Conservation (phyloP, 2,888 invertebrate genomes). For the Therioaphis trifolii region DNA sequence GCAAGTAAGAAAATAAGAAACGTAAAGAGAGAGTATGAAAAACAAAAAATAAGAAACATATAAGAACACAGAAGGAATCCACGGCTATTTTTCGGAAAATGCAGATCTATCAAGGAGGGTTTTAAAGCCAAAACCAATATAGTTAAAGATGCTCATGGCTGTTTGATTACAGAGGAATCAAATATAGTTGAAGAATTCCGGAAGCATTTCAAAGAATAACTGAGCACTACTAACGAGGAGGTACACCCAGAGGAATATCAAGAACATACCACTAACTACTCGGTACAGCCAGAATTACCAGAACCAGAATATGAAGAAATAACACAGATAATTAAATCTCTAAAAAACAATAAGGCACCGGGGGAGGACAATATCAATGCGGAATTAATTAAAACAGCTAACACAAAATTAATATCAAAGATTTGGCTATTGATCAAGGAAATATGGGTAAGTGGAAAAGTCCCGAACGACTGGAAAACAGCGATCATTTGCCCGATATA, state of each 20-base stretch:
- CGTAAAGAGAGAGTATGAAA: too few relatives aligned
- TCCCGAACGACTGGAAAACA: too few relatives aligned
- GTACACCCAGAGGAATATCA: conserved; percentile 17
- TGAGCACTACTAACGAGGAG: conserved; percentile 32
- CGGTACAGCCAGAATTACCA: conserved; percentile 44
- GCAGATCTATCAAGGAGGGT: too few relatives aligned
- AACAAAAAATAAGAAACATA: too few relatives aligned
- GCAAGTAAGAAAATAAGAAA: too few relatives aligned
- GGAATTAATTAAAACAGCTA: conserved; percentile 46
- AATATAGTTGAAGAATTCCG: conserved; percentile 48
- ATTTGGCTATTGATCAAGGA: too few relatives aligned
- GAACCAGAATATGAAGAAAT: conserved; percentile 52
- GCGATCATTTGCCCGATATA: too few relatives aligned
- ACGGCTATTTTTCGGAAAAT: too few relatives aligned
- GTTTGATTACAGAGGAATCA: conserved; percentile 39
- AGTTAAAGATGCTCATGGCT: too few relatives aligned
- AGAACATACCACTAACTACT: conserved; percentile 31
- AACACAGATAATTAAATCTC: conserved; percentile 37
- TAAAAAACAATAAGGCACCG: conserved; percentile 50
- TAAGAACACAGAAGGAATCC: too few relatives aligned
- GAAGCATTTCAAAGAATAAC: conserved; percentile 41
- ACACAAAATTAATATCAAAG: conserved; percentile 8
- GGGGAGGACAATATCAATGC: conserved; percentile 39
- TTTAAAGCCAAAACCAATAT: too few relatives aligned
- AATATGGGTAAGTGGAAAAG: too few relatives aligned